A percentile compares a stretch with the other conserved stretches of the same genome.
Evolutionary conservation across 1,140 invertebrate species (phyloP).

Genomic region (Lamellibrachia luymesi): DNA sequence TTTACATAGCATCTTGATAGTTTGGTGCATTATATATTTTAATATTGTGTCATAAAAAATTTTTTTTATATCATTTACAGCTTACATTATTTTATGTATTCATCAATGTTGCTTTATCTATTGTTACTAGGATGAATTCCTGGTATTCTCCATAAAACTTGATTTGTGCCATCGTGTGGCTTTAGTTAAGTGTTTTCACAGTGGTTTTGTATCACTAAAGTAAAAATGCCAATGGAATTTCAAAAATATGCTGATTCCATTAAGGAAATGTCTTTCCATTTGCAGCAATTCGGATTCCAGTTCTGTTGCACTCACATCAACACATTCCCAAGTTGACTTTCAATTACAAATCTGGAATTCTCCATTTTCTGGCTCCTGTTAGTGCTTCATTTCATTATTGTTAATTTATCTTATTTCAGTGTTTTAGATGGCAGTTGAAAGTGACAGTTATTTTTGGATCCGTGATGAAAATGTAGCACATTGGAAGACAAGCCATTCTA

Average conservation of each 20-base stretch:
- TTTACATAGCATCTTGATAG: no score
- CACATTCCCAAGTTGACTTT: neutral
- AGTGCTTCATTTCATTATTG: neutral
- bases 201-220: neutral
- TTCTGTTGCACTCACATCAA: neutral
- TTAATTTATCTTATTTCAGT: neutral
- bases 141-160: neutral
- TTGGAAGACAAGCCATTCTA: neutral
- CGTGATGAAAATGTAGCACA: neutral
- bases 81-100: neutral
- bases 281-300: neutral
- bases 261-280: neutral
- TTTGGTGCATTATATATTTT: no score
- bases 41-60: no score
- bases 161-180: neutral
- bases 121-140: neutral
- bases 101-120: neutral
- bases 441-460: neutral
- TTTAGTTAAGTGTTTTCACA: neutral
- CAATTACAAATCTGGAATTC: neutral
- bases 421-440: neutral
- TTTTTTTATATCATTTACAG: no score
- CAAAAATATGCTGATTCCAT: neutral
- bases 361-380: neutral
- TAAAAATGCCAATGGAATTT: neutral